Conservation (phyloP, 2,888 invertebrate genomes). For the Campaea margaritaria region DNA sequence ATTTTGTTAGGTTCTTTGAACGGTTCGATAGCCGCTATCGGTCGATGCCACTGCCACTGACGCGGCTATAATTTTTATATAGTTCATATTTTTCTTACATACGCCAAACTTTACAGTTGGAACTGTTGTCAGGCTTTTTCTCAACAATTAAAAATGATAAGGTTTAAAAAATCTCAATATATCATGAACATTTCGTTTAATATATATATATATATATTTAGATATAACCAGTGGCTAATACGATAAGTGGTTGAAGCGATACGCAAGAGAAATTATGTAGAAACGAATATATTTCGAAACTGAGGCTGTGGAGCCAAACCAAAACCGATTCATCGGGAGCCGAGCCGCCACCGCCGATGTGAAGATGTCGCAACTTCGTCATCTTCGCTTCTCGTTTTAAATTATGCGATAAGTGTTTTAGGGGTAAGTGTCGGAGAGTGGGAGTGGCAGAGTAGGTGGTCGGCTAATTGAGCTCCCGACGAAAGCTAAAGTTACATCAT, state of each 20-base stretch:
- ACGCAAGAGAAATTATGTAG: slow-evolving; percentile 66
- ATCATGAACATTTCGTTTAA: slow-evolving; percentile 44
- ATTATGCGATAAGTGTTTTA: slow-evolving; percentile 31
- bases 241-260: slow-evolving; percentile 54
- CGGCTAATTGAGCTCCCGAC: slow-evolving; percentile 55
- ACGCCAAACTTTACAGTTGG: slow-evolving; percentile 15
- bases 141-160: slow-evolving; percentile 16
- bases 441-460: slow-evolving; percentile 38
- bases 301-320: slow-evolving; percentile 78
- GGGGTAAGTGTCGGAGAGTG: slow-evolving; percentile 9
- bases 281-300: slow-evolving; percentile 66
- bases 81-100: slow-evolving; percentile 23
- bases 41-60: slow-evolving; percentile 55
- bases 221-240: slow-evolving; percentile 50
- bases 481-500: slow-evolving; percentile 76
- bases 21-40: slow-evolving; percentile 42
- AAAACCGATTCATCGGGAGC: slow-evolving; percentile 64
- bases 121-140: slow-evolving; percentile 29
- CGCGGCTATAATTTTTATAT: slow-evolving; percentile 51
- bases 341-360: slow-evolving; percentile 43
- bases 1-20: slow-evolving; percentile 41
- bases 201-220: slow-evolving; percentile 47
- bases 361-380: slow-evolving; percentile 23
- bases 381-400: slow-evolving; percentile 28
- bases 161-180: slow-evolving; percentile 36